Base-by-base conservation (phyloP, 2,113 vertebrate species). In the Anoplopoma fimbria region DNA sequence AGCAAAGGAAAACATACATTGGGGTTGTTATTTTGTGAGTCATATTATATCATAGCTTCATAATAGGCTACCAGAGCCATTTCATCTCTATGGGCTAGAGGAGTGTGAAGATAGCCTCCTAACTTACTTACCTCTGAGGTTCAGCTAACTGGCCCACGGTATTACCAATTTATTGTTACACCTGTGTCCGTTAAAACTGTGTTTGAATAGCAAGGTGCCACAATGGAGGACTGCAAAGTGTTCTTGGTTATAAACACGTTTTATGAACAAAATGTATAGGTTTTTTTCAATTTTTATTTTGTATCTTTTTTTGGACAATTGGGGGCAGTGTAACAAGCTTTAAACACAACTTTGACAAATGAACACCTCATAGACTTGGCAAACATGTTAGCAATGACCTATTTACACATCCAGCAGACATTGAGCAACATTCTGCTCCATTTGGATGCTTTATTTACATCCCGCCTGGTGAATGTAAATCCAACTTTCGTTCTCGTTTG, bases 1-100 rank as follows among this genome's bases (percentile, higher is more conserved):
- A 95, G 79, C 58, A 75, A 68, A 73, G 94, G 96, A 95, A 91
- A 96, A 94, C 96, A 96, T 96, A 96, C 96, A 96, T 96, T 95
- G 96, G 94, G 95, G 95, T 96, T 97, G 96, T 96, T 95, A 94
- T 94, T 95, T 92, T 95, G 78, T 73, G 81, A 86, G 74, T 51
- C 63, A 60, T 80, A 47, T 76, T 55, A 84, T 81, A 76, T 86
- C 17, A 84, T 70, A 42, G 60, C 67, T 86, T 82, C 62, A 83
- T 89, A 81, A 85, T 89, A 71, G 63, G 63, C 40, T 78, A 49
- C 68, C 63, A 55, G 15, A 51, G 47, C 27, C 33, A 80, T 76
- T 89, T 85, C 9, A 40, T 72, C 36, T 57, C 29, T 72, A 55
- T 71, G 25, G 51, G 45, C 64, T n/a, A 72, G 25, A 61, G 51